phyloP scores from a whole-genome alignment of 2,888 invertebrate genomes.

The Dioctria linearis region DNA sequence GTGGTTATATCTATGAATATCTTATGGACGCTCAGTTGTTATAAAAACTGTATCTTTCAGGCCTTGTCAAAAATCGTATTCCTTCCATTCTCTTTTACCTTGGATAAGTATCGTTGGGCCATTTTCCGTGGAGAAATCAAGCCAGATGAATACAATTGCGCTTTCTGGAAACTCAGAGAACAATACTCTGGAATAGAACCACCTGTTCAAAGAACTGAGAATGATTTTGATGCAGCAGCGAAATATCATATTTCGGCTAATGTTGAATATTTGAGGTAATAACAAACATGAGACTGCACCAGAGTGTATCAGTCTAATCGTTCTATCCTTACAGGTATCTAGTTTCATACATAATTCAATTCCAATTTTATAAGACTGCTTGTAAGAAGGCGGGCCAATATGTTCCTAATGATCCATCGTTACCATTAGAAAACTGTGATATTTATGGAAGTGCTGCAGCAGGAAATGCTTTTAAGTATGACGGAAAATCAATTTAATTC shows the following conservation, averaged over 20 bases:
- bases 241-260: conserved; percentile 83
- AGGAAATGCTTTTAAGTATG: conserved; percentile 79
- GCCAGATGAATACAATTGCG: conserved; percentile 77
- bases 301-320: background rate
- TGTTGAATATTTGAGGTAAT: conserved; percentile 79
- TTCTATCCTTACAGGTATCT: conserved; percentile 74
- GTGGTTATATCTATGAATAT: too few relatives aligned
- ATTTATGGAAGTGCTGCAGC: conserved; percentile 86
- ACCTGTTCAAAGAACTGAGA: conserved; percentile 76
- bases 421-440: conserved; percentile 87
- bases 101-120: conserved; percentile 81
- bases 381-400: conserved; percentile 86
- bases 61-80: conserved; percentile 81
- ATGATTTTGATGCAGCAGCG: conserved; percentile 83
- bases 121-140: conserved; percentile 77
- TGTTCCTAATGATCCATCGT: conserved; percentile 76
- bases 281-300: background rate
- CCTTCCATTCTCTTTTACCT: conserved; percentile 79
- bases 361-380: conserved; percentile 82
- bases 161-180: conserved; percentile 78
- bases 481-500: too few relatives aligned
- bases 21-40: too few relatives aligned
- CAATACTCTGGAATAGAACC: conserved; percentile 79
- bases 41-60: conserved; percentile 64
- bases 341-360: conserved; percentile 85